Conservation (phyloP, 1,140 invertebrate genomes). For the Pachypsylla venusta region DNA sequence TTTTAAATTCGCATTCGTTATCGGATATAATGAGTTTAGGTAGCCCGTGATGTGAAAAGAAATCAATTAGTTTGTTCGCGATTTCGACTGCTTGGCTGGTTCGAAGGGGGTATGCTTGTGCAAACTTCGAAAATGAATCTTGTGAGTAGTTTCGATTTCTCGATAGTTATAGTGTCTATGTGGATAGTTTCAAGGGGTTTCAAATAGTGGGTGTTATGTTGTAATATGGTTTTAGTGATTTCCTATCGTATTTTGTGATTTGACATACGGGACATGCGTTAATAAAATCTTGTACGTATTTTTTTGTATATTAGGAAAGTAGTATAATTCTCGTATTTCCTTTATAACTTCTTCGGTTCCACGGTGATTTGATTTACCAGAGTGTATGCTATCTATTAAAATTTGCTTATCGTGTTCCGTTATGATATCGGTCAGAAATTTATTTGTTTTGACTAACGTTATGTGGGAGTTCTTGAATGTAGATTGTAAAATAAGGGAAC, state of each 20-base stretch:
- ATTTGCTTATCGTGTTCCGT: neutral
- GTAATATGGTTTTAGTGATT: neutral
- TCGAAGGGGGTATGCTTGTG: neutral
- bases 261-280: neutral
- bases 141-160: neutral
- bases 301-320: neutral
- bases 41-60: constrained; percentile 3
- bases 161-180: neutral
- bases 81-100: neutral
- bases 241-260: constrained; percentile 1
- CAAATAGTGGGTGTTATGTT: neutral
- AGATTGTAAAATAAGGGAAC: neutral
- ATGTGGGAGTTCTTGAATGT: neutral
- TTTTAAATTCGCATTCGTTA: neutral
- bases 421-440: neutral
- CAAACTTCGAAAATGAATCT: neutral
- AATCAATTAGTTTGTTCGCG: neutral
- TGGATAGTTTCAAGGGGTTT: neutral
- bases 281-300: neutral
- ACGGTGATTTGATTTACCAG: neutral
- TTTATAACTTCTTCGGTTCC: neutral
- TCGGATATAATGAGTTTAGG: neutral
- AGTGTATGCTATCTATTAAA: neutral
- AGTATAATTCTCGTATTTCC: neutral
- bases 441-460: neutral